Evolutionary conservation across 1,140 invertebrate genomes (phyloP).

Genomic region (Drosophila ironensis): DNA sequence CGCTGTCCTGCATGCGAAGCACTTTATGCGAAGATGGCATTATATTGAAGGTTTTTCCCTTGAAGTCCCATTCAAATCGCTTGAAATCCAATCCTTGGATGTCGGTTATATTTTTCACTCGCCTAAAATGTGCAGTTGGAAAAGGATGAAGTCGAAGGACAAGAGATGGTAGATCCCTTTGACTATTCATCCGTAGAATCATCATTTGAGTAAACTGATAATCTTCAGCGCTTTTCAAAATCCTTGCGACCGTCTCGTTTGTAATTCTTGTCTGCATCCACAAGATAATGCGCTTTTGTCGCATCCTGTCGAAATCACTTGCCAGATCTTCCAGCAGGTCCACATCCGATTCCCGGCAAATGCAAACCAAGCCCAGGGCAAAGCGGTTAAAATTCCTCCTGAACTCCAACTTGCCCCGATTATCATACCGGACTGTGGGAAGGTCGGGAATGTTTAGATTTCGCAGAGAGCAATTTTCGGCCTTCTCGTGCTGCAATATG

Average conservation of each 20-base stretch:
- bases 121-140: neutral
- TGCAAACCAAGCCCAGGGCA: conserved; percentile 12
- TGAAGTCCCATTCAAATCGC: neutral
- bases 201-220: conserved; percentile 16
- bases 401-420: neutral
- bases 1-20: neutral
- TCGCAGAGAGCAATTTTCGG: neutral
- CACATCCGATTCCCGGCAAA: neutral
- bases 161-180: neutral
- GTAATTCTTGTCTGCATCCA: neutral
- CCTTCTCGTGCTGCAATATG: neutral
- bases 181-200: neutral
- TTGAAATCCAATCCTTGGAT: too few relatives aligned
- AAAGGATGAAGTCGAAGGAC: neutral
- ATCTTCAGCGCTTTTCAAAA: neutral
- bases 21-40: neutral
- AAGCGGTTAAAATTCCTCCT: neutral
- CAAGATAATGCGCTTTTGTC: neutral
- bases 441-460: neutral
- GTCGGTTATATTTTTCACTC: neutral
- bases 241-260: neutral
- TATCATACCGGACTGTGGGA: conserved; percentile 6
- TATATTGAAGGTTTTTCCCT: neutral
- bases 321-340: conserved; percentile 1
- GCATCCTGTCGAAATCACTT: conserved; percentile 4